A percentile compares a stretch with the other conserved stretches of the same genome.
Evolutionary conservation across 2,888 invertebrate genomes (phyloP).

Genomic region (Nebria brevicollis): DNA sequence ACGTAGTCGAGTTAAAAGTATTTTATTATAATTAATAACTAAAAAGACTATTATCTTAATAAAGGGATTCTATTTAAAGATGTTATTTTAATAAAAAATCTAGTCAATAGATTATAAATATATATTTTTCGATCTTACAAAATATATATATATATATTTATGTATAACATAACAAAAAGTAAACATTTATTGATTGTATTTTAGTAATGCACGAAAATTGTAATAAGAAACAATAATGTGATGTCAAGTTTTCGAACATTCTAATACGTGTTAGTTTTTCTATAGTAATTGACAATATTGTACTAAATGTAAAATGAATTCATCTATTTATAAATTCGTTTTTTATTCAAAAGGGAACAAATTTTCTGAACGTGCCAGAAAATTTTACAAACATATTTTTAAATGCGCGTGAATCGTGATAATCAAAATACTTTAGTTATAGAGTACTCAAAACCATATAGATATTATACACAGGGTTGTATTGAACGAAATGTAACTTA

Average conservation of each 20-base stretch:
- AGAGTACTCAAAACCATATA: conserved; percentile 33
- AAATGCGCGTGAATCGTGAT: conserved; percentile 28
- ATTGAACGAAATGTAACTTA: background rate
- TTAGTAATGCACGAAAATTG: background rate
- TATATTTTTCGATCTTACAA: conserved; percentile 41
- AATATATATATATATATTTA: background rate
- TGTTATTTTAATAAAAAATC: conserved; percentile 7
- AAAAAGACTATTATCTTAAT: background rate
- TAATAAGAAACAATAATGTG: background rate
- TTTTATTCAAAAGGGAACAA: background rate
- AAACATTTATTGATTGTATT: background rate
- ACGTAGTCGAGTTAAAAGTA: background rate
- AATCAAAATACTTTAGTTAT: conserved; percentile 32
- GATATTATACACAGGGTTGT: conserved; percentile 6
- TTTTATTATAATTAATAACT: background rate
- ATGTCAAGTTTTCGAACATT: background rate
- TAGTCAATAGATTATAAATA: conserved; percentile 26
- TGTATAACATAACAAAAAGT: conserved; percentile 4
- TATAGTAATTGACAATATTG: background rate
- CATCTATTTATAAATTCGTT: background rate
- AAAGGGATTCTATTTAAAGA: background rate
- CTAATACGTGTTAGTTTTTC: background rate
- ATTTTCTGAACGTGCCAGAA: conserved; percentile 23
- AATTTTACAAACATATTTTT: background rate
- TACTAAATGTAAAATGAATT: background rate